Base-by-base conservation (phyloP, 1,140 invertebrate species). In the Drosophila nebulosa region DNA sequence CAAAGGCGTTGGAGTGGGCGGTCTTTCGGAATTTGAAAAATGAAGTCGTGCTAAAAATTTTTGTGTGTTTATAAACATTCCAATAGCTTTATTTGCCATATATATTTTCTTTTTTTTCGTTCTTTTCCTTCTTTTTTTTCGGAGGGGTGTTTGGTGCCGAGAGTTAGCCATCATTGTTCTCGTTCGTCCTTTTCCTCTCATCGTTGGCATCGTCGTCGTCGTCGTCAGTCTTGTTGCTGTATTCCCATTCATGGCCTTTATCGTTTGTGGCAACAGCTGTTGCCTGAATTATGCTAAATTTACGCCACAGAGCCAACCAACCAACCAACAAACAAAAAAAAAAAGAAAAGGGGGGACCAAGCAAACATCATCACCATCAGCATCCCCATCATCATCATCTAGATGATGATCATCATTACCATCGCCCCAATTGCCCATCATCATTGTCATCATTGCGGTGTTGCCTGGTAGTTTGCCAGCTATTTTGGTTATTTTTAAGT, bases 211-310 rank as follows among this genome's bases (percentile, higher is more conserved):
- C 3, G 30, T 12, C 10, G 30, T 32, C 30, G 10, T 32, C 69
- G 67, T 58, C 59, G 71, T 58, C 70, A 46, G 64, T 36, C 52
- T 58, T 55, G 63, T 65, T 64, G 62, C 59, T 69, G 66, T 74
- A 86, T 81, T 80, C 75, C 71, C 81, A 86, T 86, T 86, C 81
- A 86, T 86, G 78, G 81, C 66, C 81, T 86, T 86, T 86, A 86
- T 86, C 81, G 81, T 86, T 86, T 86, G 81, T 86, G 81, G 81
- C 81, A 86, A 86, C 81, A 86, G 81, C 81, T 86, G 81, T 86
- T 86, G 81, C 81, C 83, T 80, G 81, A 86, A 86, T 86, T 86
- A 86, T 86, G 81, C 81, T 86, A 86, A 86, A 86, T 80, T 86
- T 81, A 86, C 70, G 81, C 77, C 81, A 62, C 81, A 78, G 39